phyloP scores from a whole-genome alignment of 2,888 invertebrate genomes.

The Polyommatus icarus region DNA sequence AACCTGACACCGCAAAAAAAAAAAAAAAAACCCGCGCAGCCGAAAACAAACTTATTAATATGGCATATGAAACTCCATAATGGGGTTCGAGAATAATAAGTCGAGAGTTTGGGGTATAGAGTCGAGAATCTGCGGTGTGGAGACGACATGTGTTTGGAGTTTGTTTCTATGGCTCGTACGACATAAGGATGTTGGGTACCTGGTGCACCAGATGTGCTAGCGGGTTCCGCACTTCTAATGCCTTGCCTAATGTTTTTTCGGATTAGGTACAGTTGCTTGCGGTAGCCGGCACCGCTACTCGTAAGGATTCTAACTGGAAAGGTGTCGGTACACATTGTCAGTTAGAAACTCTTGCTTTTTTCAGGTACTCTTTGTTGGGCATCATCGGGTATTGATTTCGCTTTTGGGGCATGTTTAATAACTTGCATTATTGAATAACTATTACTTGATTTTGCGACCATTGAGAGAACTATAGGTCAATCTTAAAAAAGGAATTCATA shows the following conservation, averaged over 20 bases:
- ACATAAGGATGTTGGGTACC: neutral
- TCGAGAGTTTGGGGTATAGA: neutral
- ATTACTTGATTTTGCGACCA: no score
- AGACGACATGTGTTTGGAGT: neutral
- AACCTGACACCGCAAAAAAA: slow-evolving; percentile 75
- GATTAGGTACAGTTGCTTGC: slow-evolving; percentile 15
- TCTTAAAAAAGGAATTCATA: no score
- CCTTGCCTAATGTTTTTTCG: slow-evolving; percentile 4
- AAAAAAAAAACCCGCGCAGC: slow-evolving; percentile 42
- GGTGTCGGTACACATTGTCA: neutral
- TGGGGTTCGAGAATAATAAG: neutral
- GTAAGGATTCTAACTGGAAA: slow-evolving; percentile 15
- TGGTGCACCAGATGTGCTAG: slow-evolving; percentile 5
- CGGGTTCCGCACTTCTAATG: slow-evolving; percentile 9
- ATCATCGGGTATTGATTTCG: no score
- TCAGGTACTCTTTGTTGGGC: neutral
- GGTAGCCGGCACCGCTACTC: neutral
- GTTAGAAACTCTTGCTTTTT: neutral
- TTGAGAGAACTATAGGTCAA: no score
- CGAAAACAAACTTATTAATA: slow-evolving; percentile 47
- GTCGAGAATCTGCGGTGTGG: neutral
- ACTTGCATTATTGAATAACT: no score
- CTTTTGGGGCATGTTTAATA: no score
- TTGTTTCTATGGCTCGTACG: neutral
- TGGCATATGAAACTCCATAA: slow-evolving; percentile 20